Conservation (phyloP, 1,140 invertebrate genomes). For the Drosophila carrolli region DNA sequence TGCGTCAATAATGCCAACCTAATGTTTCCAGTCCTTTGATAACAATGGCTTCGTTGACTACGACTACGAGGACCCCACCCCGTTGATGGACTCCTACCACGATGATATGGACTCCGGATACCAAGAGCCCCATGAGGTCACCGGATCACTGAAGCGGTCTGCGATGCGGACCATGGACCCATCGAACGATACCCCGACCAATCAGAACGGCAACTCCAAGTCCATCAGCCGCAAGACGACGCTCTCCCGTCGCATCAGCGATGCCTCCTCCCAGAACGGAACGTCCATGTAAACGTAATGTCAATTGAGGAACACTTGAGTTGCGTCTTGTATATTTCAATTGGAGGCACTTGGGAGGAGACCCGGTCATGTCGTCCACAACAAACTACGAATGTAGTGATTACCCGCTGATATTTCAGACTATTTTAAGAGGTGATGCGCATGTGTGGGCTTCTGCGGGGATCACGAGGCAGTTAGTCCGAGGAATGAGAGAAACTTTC, state of each 20-base stretch:
- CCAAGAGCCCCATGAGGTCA: conserved; percentile 85
- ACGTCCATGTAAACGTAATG: conserved; percentile 68
- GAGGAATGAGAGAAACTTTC: not conserved
- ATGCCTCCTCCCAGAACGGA: conserved; percentile 86
- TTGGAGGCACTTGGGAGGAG: conserved; percentile 13
- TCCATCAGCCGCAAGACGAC: conserved; percentile 86
- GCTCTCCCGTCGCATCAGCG: conserved; percentile 87
- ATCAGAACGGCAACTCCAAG: conserved; percentile 72
- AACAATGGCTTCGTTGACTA: conserved; percentile 91
- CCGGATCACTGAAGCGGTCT: conserved; percentile 85
- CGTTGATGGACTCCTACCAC: conserved; percentile 90
- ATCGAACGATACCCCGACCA: conserved; percentile 90
- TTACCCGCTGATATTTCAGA: conserved; percentile 10
- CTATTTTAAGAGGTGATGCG: conserved; percentile 11
- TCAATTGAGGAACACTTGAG: conserved; percentile 16
- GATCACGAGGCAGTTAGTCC: not conserved
- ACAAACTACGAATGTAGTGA: conserved; percentile 15
- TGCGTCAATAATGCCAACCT: too few species aligned
- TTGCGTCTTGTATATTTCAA: conserved; percentile 58
- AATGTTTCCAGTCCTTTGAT: conserved; percentile 86
- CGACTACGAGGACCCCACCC: conserved; percentile 89
- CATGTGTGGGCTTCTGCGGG: conserved; percentile 3
- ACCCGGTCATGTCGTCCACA: conserved; percentile 17
- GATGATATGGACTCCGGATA: conserved; percentile 86
- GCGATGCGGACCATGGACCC: conserved; percentile 87